Evolutionary conservation across 2,888 invertebrate species (phyloP), one percentile per base, ranked within the genome.

Genomic region (Hypena proboscidalis): DNA sequence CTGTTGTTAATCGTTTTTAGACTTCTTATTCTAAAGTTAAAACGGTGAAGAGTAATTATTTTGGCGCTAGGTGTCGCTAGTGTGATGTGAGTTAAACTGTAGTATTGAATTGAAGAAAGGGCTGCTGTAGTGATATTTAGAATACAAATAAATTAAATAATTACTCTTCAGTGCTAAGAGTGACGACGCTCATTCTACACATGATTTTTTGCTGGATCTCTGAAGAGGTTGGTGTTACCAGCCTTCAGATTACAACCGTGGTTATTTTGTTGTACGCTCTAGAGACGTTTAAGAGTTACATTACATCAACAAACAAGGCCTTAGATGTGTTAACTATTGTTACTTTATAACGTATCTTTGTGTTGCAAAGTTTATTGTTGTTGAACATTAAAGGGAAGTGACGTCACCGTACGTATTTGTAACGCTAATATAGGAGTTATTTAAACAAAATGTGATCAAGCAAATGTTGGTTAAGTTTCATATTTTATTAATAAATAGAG

Each of bases 381-480:
- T 85, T 83, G 63, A 64, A 54, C 53, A 53, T 53, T 40, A 46
- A 38, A 44, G 42, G 55, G 47, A 53, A 53, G 44, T 48, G 48
- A 50, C 19, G 21, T 49, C 59, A 52, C 46, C 29, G 33, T 41
- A 48, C 44, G 58, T 54, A 49, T 44, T 64, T 38, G 43, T 58
- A 55, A 49, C 54, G 63, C 58, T 57, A 67, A 58, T 42, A 60
- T 79, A 80, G 78, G 69, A 75, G 70, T 82, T 80, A 80, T 77
- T 39, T 46, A 64, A 60, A 73, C 76, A 77, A 82, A 85, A 80
- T 89, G 89, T 90, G 89, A 89, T 90, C 77, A 80, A 80, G 77
- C 73, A 77, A 79, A 68, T 78, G 78, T 78, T 85, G 80, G 82
- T 86, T 88, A 89, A 86, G 86, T 88, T 88, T 87, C 78, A 86